phyloP scores from a whole-genome alignment of 2,113 vertebrate genomes.

The Chrysemys picta region DNA sequence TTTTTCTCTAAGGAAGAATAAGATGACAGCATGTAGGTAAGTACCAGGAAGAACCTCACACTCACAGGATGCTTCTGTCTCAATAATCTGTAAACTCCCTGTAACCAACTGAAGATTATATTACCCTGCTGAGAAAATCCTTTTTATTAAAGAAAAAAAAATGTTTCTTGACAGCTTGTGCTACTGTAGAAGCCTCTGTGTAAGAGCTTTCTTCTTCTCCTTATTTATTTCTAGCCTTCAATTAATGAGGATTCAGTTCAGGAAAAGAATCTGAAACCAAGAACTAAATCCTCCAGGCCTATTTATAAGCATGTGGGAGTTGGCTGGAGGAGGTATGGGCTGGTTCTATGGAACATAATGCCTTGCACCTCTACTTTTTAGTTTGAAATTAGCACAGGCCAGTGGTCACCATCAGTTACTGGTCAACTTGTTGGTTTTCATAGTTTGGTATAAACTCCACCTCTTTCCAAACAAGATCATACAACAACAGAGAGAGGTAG shows the following conservation, averaged over 20 bases:
- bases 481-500: background rate
- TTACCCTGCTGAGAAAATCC: background rate
- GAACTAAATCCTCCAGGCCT: background rate
- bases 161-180: background rate
- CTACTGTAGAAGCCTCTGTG: background rate
- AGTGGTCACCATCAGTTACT: rapidly evolving
- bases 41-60: background rate
- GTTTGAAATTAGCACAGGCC: background rate
- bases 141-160: background rate
- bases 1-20: conserved; percentile 36
- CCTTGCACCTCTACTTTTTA: background rate
- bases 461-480: background rate
- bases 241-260: conserved; percentile 4
- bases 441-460: background rate
- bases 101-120: background rate
- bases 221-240: background rate
- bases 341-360: background rate
- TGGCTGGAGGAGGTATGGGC: background rate
- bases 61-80: background rate
- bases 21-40: conserved; percentile 18
- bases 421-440: background rate
- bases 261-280: background rate
- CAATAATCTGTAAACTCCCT: background rate
- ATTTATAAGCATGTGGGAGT: background rate
- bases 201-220: background rate